Evolutionary conservation across 2,113 vertebrate species (phyloP).

Genomic region (Tricholaema leucomelas): DNA sequence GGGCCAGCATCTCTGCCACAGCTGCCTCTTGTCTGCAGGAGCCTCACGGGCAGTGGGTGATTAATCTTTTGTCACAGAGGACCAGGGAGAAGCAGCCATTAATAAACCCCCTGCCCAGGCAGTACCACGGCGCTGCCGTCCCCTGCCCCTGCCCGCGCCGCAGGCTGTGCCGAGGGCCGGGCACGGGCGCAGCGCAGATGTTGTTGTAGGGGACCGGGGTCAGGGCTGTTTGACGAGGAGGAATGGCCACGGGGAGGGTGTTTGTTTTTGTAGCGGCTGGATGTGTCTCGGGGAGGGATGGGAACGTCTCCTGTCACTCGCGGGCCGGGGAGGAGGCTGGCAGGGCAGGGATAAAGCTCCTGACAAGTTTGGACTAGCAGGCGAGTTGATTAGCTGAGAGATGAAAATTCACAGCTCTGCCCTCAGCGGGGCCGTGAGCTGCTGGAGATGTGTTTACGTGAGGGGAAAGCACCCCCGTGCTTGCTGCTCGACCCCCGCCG

Average conservation of each 20-base stretch:
- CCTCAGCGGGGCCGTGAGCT: constrained; percentile 5
- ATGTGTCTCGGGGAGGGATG: constrained; percentile 51
- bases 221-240: constrained; percentile 48
- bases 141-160: neutral
- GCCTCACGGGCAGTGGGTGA: constrained; percentile 23
- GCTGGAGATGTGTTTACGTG: constrained; percentile 43
- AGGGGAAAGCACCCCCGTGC: neutral
- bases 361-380: constrained; percentile 77
- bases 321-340: constrained; percentile 53
- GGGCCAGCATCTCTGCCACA: neutral
- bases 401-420: constrained; percentile 74
- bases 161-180: neutral
- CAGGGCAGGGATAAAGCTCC: constrained; percentile 68
- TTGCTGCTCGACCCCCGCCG: neutral
- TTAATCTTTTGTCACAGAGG: constrained; percentile 32
- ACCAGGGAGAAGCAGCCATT: constrained; percentile 1
- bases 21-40: constrained; percentile 54
- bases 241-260: constrained; percentile 45
- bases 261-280: constrained; percentile 70
- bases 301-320: constrained; percentile 70
- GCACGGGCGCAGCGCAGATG: constrained; percentile 20
- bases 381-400: constrained; percentile 77
- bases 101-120: neutral
- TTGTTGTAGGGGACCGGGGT: constrained; percentile 25
- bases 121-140: neutral